Evolutionary conservation across 2,797 vertebrate genomes (phyloP), one percentile per base, ranked within the genome.

Genomic region (Hapalemur alaotrensis): DNA sequence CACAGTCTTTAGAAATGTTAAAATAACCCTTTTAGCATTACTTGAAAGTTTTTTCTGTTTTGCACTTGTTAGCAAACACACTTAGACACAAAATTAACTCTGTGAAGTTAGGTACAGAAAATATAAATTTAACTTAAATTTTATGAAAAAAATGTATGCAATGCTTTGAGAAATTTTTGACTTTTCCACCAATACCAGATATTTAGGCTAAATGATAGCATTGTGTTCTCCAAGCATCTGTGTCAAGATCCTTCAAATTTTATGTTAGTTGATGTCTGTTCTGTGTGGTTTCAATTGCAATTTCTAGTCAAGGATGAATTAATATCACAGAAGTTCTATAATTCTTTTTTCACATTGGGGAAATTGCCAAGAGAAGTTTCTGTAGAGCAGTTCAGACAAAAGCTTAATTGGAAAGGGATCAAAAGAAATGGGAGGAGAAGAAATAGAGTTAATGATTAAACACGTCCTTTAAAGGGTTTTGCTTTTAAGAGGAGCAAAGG

Each of bases 271-370:
- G 22, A 72, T 63, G n/a, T 38, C 52, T 94, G n/a, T 69, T 94
- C 20, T 52, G 28, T 78, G 18, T 59, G 57, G 15, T 23, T 85
- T 91, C 79, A 35, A 65, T 15, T 50, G 5, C 23, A 43, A 59
- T 59, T 85, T 86, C n/a, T 80, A n/a, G 54, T 63, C 61, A 63
- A 95, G 57, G 14, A 80, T 86, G 89, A 96, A 85, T 81, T 79
- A 86, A 52, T 86, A 67, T 54, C 10, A 52, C 8, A 30, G 25
- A 91, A 78, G 2, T 50, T 69, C 18, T 83, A 52, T 6, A 93
- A 54, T 5, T 38, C 10, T 76, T 84, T 95, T 95, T 86, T 54
- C 14, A 65, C 6, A 72, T 22, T 59, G 15, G 52, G n/a, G n/a
- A 30, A 82, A 82, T 82, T 67, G 10, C 76, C 17, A 78, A n/a